Percentiles rank a stretch among this genome's conserved stretches.
These are phyloP conservation scores for Macaria liturata DNA, from an alignment of 2,888 invertebrate genomes.

Conservation along the genomic window DNA sequence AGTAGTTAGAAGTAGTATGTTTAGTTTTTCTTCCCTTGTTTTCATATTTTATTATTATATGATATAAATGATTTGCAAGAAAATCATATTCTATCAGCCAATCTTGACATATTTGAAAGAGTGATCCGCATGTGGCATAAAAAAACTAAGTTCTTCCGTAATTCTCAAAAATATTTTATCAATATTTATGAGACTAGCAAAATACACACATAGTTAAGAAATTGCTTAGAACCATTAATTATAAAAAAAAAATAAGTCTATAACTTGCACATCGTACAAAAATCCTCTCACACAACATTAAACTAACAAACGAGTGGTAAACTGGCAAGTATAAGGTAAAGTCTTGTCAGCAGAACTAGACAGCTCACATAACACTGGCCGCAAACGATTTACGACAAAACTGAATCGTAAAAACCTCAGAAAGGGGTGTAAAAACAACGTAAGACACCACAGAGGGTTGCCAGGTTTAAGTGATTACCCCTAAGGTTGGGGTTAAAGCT, in stretches of 20 bases:
- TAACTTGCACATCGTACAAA: no score
- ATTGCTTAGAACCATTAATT: background rate
- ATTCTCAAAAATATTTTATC: no score
- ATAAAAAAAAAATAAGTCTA: background rate
- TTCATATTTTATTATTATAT: no score
- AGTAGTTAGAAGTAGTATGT: no score
- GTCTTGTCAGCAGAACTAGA: conserved; percentile 16
- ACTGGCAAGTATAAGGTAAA: no score
- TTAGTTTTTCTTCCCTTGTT: no score
- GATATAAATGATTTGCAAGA: no score
- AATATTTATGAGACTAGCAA: background rate
- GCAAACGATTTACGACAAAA: conserved; percentile 36
- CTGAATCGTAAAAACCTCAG: conserved; percentile 40
- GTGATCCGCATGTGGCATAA: no score
- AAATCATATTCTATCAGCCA: no score
- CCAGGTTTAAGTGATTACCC: conserved; percentile 33
- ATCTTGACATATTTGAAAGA: no score
- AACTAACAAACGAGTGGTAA: no score
- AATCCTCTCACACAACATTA: background rate
- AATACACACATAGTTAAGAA: background rate
- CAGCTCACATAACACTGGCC: conserved; percentile 29
- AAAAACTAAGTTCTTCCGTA: no score
- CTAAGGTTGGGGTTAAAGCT: conserved; percentile 20
- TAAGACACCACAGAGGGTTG: conserved; percentile 30
- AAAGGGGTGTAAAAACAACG: conserved; percentile 46